phyloP scores from a whole-genome alignment of 2,888 invertebrate species.

The Anoncus sp. region DNA sequence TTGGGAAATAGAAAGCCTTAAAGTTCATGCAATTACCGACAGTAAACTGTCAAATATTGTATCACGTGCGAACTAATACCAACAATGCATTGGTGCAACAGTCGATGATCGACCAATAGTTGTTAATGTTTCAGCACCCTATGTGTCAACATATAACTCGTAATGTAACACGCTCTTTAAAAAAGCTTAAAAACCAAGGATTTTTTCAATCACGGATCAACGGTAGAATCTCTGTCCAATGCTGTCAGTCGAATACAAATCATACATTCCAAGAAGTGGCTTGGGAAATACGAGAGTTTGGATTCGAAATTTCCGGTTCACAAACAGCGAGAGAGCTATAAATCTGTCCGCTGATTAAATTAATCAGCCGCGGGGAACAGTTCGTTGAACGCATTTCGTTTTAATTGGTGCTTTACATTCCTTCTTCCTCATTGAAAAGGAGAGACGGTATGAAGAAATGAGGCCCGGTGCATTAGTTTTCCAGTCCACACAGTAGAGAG shows the following conservation, averaged over 20 bases:
- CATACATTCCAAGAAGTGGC: neutral
- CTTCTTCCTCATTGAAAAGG: slow-evolving; percentile 45
- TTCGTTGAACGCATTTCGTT: slow-evolving; percentile 46
- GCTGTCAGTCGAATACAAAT: neutral
- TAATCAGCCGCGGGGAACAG: slow-evolving; percentile 40
- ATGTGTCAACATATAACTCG: neutral
- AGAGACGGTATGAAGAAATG: slow-evolving; percentile 45
- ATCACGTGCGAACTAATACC: too few species aligned
- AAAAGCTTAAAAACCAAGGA: neutral
- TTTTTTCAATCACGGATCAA: neutral
- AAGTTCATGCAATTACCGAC: too few species aligned
- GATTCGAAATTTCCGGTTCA: slow-evolving; percentile 7
- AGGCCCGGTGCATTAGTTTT: slow-evolving; percentile 38
- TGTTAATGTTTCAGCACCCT: neutral
- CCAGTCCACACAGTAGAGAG: slow-evolving; percentile 25
- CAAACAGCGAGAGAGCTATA: slow-evolving; percentile 20
- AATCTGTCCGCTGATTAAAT: slow-evolving; percentile 50
- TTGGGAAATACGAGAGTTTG: neutral
- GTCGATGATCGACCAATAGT: too few species aligned
- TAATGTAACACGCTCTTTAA: neutral
- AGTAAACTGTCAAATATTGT: too few species aligned
- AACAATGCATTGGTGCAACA: too few species aligned
- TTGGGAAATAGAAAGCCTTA: too few species aligned
- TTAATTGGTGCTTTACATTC: slow-evolving; percentile 55
- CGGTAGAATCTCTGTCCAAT: neutral